These are phyloP conservation scores for Myathropa florea DNA, from an alignment of 2,888 invertebrate species.

Conservation along the genomic window DNA sequence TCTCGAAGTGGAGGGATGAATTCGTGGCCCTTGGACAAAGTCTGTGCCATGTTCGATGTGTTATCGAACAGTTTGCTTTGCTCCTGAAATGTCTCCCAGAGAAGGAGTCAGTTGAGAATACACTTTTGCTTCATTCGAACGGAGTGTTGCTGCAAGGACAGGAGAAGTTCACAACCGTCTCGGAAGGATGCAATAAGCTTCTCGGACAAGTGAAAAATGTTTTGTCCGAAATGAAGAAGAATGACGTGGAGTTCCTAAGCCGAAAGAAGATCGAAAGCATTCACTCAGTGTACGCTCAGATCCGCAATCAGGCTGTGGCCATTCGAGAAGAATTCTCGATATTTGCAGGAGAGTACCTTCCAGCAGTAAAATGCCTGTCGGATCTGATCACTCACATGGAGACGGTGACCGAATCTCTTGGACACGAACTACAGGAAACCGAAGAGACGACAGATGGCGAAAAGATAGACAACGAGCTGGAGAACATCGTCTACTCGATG, in stretches of 20 bases:
- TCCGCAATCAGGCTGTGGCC: constrained; percentile 11
- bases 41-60: constrained; percentile 76
- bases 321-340: constrained; percentile 38
- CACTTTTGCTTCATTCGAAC: constrained; percentile 64
- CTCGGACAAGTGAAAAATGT: constrained; percentile 72
- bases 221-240: constrained; percentile 73
- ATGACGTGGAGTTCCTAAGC: constrained; percentile 76
- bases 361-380: constrained; percentile 75
- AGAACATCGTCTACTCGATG: constrained; percentile 82
- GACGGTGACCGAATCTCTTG: constrained; percentile 9
- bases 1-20: constrained; percentile 73
- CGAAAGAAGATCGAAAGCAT: constrained; percentile 71
- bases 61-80: constrained; percentile 86
- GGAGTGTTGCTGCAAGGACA: constrained; percentile 68
- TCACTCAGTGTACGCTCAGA: constrained; percentile 15
- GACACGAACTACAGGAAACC: not conserved
- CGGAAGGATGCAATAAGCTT: constrained; percentile 72
- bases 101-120: constrained; percentile 73
- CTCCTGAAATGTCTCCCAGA: constrained; percentile 85
- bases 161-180: constrained; percentile 63
- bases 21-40: constrained; percentile 73
- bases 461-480: constrained; percentile 79
- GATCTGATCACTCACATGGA: constrained; percentile 72
- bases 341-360: constrained; percentile 72
- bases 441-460: constrained; percentile 63